These are phyloP conservation scores for Volucella inanis DNA, from an alignment of 2,888 invertebrate species.

Conservation along the genomic window DNA sequence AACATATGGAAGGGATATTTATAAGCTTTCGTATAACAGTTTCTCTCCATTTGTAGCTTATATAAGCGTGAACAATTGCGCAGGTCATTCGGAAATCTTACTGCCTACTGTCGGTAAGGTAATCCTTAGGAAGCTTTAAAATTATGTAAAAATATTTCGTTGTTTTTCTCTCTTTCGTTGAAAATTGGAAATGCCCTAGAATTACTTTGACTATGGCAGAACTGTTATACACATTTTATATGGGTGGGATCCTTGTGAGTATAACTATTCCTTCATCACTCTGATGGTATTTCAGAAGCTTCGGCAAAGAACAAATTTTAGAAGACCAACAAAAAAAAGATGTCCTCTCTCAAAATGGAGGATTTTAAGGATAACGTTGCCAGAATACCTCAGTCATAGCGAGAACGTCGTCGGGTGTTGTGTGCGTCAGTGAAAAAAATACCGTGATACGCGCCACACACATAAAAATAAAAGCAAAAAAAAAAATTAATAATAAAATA, in stretches of 20 bases:
- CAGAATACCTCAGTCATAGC: conserved; percentile 81
- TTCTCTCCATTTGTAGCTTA: conserved; percentile 36
- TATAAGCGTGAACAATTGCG: conserved; percentile 57
- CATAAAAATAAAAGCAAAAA: conserved; percentile 32
- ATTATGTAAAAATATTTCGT: conserved; percentile 64
- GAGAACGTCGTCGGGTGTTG: conserved; percentile 84
- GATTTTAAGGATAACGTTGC: conserved; percentile 70
- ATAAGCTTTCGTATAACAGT: conserved; percentile 60
- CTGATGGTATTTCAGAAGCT: conserved; percentile 49
- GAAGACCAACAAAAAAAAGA: conserved; percentile 28
- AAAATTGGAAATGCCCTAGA: conserved; percentile 27
- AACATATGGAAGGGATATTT: conserved; percentile 54
- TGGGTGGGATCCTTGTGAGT: conserved; percentile 70
- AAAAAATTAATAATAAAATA: conserved; percentile 51
- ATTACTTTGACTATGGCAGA: conserved; percentile 28
- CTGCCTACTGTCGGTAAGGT: conserved; percentile 48
- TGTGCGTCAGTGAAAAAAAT: conserved; percentile 78
- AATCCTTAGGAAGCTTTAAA: conserved; percentile 47
- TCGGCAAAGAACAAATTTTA: conserved; percentile 24
- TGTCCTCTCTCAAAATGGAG: conserved; percentile 63
- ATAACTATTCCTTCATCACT: conserved; percentile 37
- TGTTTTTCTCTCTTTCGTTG: conserved; percentile 15
- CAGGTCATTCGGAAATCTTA: conserved; percentile 27
- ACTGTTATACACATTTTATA: conserved; percentile 67
- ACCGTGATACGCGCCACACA: conserved; percentile 75